Evolutionary conservation across 2,797 vertebrate species (phyloP), one percentile per base, ranked within the genome.

Genomic region (Psittacula derbiana): DNA sequence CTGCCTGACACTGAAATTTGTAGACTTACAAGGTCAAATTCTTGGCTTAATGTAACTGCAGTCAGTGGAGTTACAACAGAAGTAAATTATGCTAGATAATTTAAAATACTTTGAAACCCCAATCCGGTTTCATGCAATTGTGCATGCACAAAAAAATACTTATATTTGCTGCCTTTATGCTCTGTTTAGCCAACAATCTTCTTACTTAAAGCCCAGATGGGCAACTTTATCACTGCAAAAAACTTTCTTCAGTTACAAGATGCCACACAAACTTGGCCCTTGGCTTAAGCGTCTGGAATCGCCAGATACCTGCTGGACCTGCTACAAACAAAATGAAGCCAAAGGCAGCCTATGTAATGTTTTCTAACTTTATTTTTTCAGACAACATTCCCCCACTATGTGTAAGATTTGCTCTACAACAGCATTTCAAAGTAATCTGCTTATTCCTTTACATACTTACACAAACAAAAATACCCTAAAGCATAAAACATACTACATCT

Each of bases 311-410:
- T 92, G 72, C 71, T 66, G 76, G 65, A 74, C 62, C n/a, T 73
- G 50, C 62, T 76, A 47, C 47, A 89, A 85, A 86, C n/a, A 60
- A 86, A 83, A 91, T 92, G 83, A 91, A 91, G 80, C 70, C 74
- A 92, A 95, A 95, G 89, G 95, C 93, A 90, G 82, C 73, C 75
- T 88, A 73, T 67, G 87, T 41, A 81, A 96, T 80, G 46, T 82
- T 92, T 93, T 95, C 88, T 97, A 94, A 46, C 70, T 96, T 90
- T 93, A 94, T 66, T 80, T 97, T 95, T 93, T 91, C 85, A 85
- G 90, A 90, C 62, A 92, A 47, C 50, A 40, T 83, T 24, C 43
- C 80, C 69, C 62, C 60, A 65, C 82, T 94, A 95, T 58, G 57
- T 88, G 80, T 85, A 90, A 95, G 94, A 90, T 91, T 95, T 90